Percentiles rank a stretch among this genome's conserved stretches.
Conservation (phyloP, 2,113 vertebrate genomes). For the Amazona vittata region DNA sequence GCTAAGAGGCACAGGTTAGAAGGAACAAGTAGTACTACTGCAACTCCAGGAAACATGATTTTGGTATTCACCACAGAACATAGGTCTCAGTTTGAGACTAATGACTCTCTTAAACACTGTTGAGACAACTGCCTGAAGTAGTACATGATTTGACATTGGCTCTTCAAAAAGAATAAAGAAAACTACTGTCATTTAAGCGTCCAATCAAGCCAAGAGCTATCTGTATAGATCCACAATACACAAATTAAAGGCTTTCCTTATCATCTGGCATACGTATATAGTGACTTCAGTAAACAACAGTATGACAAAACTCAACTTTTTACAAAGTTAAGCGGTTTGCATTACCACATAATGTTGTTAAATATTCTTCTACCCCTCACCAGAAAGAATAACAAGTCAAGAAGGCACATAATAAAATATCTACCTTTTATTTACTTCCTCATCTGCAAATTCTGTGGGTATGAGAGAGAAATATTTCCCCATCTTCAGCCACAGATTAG, state of each 20-base stretch:
- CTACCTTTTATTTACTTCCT: constrained; percentile 85
- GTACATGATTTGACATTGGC: not conserved
- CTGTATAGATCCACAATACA: not conserved
- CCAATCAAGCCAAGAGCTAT: not conserved
- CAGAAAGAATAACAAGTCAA: not conserved
- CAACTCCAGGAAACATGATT: not conserved
- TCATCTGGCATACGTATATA: not conserved
- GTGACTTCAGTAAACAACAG: not conserved
- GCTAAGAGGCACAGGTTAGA: not conserved
- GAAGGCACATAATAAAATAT: not conserved
- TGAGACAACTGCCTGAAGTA: not conserved
- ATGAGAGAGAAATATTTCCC: constrained; percentile 94
- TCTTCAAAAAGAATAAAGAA: not conserved
- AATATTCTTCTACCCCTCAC: not conserved
- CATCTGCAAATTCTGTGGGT: constrained; percentile 87
- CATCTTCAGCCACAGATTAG: constrained; percentile 96
- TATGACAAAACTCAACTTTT: not conserved
- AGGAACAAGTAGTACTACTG: not conserved
- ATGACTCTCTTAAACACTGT: not conserved
- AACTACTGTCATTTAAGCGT: not conserved
- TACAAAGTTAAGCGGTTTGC: not conserved
- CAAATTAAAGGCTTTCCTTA: not conserved
- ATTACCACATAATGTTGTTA: not conserved
- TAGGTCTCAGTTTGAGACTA: not conserved
- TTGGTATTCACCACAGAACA: not conserved